Evolutionary conservation across 1,140 invertebrate genomes (phyloP).

Genomic region (Aphelenchoides besseyi): DNA sequence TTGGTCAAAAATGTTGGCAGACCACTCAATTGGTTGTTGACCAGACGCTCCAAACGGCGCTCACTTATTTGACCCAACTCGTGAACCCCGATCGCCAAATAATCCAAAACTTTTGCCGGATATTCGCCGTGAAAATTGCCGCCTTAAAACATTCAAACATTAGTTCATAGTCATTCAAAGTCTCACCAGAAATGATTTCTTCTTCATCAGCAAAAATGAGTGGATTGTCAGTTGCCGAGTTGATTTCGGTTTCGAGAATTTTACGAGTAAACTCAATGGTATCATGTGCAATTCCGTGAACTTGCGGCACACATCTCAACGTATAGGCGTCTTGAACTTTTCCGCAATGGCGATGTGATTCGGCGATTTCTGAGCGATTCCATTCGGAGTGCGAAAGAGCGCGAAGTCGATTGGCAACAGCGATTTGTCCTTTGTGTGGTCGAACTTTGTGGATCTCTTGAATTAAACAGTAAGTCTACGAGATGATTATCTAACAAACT

Average conservation of each 20-base stretch:
- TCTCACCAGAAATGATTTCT: conserved; percentile 73
- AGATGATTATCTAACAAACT: conserved; percentile 31
- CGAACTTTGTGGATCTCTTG: conserved; percentile 71
- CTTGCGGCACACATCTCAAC: conserved; percentile 71
- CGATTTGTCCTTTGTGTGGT: conserved; percentile 71
- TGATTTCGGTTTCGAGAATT: conserved; percentile 72
- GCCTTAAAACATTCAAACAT: conserved; percentile 71
- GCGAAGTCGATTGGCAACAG: conserved; percentile 70
- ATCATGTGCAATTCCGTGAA: conserved; percentile 72
- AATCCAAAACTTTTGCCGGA: conserved; percentile 74
- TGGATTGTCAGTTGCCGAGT: conserved; percentile 75
- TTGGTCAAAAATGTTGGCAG: conserved; percentile 71
- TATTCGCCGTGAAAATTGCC: conserved; percentile 75
- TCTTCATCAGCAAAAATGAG: conserved; percentile 72
- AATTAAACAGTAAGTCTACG: conserved; percentile 30
- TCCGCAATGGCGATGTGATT: conserved; percentile 71
- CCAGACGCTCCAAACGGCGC: conserved; percentile 71
- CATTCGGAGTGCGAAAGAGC: conserved; percentile 72
- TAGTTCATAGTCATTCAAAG: conserved; percentile 62
- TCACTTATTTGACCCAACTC: conserved; percentile 75
- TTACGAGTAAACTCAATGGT: conserved; percentile 72
- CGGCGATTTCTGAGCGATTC: conserved; percentile 72
- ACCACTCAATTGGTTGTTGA: conserved; percentile 69
- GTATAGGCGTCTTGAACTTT: conserved; percentile 76
- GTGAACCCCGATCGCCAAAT: conserved; percentile 73